phyloP scores from a whole-genome alignment of 2,797 vertebrate genomes.

The Cuniculus paca region DNA sequence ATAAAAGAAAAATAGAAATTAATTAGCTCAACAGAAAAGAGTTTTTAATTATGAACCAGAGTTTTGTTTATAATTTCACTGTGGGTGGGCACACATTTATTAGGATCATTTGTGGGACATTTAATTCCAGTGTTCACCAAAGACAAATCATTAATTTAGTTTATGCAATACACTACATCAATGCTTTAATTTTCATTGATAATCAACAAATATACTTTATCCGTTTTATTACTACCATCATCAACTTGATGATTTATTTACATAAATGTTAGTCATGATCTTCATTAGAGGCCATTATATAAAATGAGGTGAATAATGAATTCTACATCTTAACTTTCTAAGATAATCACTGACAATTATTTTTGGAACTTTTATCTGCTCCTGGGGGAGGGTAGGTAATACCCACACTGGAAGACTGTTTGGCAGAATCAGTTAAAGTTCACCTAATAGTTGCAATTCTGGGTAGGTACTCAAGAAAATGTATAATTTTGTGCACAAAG shows the following conservation, averaged over 20 bases:
- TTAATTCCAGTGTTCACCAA: constrained; percentile 41
- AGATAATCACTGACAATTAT: constrained; percentile 34
- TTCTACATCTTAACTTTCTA: constrained; percentile 51
- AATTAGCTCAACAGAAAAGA: not conserved
- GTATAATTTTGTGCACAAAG: constrained; percentile 25
- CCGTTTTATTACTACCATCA: constrained; percentile 37
- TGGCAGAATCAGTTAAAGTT: constrained; percentile 26
- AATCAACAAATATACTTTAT: constrained; percentile 48
- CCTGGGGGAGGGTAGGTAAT: not conserved
- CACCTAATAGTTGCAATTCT: not conserved
- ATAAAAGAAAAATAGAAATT: constrained; percentile 33
- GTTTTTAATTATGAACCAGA: constrained; percentile 35
- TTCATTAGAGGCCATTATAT: constrained; percentile 37
- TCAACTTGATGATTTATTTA: constrained; percentile 59
- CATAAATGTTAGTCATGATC: constrained; percentile 57
- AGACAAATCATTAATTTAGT: constrained; percentile 53
- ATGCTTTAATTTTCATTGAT: constrained; percentile 36
- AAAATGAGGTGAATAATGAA: constrained; percentile 64
- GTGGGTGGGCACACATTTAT: not conserved
- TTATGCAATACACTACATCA: constrained; percentile 28
- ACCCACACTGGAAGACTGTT: constrained; percentile 24
- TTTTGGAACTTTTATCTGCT: not conserved
- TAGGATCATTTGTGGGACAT: not conserved
- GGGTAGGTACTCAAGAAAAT: constrained; percentile 14
- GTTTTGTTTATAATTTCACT: constrained; percentile 43